These are phyloP conservation scores for Oncorhynchus mykiss DNA, from an alignment of 2,113 vertebrate genomes.

Conservation along the genomic window DNA sequence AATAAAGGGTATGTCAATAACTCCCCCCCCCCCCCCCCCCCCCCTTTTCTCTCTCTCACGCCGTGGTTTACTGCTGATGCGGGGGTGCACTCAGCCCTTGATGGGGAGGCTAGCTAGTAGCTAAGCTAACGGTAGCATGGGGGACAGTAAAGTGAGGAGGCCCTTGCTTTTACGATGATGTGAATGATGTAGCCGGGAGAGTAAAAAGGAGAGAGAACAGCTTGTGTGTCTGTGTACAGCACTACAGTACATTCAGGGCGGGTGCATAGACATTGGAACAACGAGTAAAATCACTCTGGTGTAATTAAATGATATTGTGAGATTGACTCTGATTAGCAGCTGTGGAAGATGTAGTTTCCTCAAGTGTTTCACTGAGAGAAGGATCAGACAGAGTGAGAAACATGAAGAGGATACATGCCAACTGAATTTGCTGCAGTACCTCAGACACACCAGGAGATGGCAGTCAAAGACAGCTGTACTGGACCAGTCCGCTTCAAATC, in stretches of 20 bases:
- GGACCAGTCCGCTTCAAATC: not conserved
- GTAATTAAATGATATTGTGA: too few relatives aligned
- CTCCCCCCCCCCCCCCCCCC: conserved; percentile 34
- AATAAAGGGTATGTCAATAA: conserved; percentile 73
- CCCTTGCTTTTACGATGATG: conserved; percentile 69
- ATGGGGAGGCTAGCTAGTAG: conserved; percentile 57
- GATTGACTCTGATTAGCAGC: too few relatives aligned
- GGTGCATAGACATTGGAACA: too few relatives aligned
- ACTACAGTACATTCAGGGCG: not conserved
- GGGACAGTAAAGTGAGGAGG: conserved; percentile 71
- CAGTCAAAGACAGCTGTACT: conserved; percentile 79
- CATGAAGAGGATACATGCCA: too few relatives aligned
- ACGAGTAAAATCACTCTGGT: too few relatives aligned
- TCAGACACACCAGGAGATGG: conserved; percentile 70
- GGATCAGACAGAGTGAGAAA: too few relatives aligned
- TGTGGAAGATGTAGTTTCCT: too few relatives aligned
- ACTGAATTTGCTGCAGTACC: too few relatives aligned
- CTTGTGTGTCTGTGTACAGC: conserved; percentile 43
- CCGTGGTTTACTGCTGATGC: conserved; percentile 62
- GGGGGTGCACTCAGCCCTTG: conserved; percentile 58
- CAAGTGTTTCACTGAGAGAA: too few relatives aligned
- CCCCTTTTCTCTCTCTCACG: conserved; percentile 65
- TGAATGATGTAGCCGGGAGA: conserved; percentile 72
- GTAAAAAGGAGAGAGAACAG: conserved; percentile 54
- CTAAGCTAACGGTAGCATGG: conserved; percentile 26